Conservation (phyloP, 2,888 invertebrate genomes). For the Drosophila birchii region DNA sequence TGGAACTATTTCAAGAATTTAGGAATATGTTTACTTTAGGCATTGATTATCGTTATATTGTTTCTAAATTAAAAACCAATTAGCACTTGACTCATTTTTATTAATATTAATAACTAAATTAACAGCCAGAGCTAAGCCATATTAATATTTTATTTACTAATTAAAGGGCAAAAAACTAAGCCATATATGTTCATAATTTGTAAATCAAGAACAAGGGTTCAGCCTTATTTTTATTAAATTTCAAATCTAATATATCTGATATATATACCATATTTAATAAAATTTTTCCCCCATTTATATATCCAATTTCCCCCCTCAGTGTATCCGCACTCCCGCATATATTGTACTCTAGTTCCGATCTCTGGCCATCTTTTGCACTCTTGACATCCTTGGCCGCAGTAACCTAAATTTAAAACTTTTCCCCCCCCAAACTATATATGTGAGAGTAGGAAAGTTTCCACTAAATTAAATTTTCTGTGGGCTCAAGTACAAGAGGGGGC, state of each 20-base stretch:
- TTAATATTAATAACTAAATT: too few species aligned
- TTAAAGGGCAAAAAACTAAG: too few species aligned
- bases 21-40: background rate
- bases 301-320: background rate
- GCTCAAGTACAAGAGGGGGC: slow-evolving; percentile 1
- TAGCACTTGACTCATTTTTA: too few species aligned
- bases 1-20: background rate
- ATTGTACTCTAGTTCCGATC: slow-evolving; percentile 13
- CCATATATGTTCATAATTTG: too few species aligned
- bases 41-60: background rate
- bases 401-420: slow-evolving; percentile 44
- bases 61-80: background rate
- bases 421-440: background rate
- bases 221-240: too few species aligned
- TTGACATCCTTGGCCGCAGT: slow-evolving; percentile 29
- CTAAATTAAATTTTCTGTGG: slow-evolving; percentile 53
- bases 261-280: background rate
- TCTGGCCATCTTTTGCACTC: slow-evolving; percentile 25
- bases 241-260: background rate
- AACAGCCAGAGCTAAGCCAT: too few species aligned
- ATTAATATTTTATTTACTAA: too few species aligned
- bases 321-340: background rate
- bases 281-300: slow-evolving; percentile 12
- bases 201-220: too few species aligned
- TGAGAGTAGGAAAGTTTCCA: slow-evolving; percentile 18